Base-by-base conservation (phyloP, 2,797 vertebrate species). In the Pampus argenteus region DNA sequence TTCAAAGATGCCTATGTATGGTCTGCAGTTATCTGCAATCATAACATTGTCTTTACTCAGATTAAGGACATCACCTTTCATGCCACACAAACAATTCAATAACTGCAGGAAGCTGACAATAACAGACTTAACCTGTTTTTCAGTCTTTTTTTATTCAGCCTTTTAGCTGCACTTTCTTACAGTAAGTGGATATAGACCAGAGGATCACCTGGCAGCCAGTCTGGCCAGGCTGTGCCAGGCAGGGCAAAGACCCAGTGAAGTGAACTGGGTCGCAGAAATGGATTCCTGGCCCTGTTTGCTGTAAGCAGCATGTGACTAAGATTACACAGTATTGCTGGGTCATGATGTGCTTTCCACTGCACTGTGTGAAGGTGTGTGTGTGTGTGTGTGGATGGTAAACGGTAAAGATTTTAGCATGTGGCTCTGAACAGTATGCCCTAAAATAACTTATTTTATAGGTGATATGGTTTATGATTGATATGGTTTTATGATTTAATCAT, bases 301-400 rank as follows among this genome's bases (percentile, higher is more conserved):
- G 57, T 62, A 49, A 75, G 42, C 65, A 76, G 54, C 90, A 87
- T 92, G 90, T 90, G 88, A 91, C 71, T 81, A 59, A 84, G 90
- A 89, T 93, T 91, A 91, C 62, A 76, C 62, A 58, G 51, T 38
- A 67, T 63, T 83, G 84, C 78, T 80, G 76, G 76, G 81, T 90
- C 84, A 86, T 74, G 64, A 69, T 58, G 61, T 55, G 82, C 66
- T 66, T 85, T 73, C 52, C 70, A 78, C 67, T 83, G 68, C 76
- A 42, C 67, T 74, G 57, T 71, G 66, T 78, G 44, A 62, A 66
- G 42, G 74, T 75, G 71, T 76, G 34, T 74, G 54, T 36, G 31
- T 78, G 65, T 40, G 18, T 49, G 47, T 52, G 23, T 54, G 38
- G 60, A 22, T 52, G 58, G 11, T 55, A n/a, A 80, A 63, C 2